Evolutionary conservation across 2,113 vertebrate genomes (phyloP).

Genomic region (Osmerus eperlanus): DNA sequence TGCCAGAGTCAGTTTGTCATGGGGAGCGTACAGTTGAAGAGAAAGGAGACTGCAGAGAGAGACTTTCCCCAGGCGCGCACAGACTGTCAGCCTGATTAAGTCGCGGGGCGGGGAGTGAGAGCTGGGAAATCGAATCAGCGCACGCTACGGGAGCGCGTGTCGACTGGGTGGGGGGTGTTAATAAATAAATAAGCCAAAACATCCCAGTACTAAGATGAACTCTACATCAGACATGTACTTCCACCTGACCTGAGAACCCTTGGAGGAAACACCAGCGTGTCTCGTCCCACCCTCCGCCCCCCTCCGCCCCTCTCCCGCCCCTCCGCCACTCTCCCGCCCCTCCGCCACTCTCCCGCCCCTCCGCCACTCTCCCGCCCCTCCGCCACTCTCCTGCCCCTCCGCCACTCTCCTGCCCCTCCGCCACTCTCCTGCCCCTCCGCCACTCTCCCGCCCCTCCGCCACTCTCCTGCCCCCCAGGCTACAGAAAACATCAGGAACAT

Average conservation of each 20-base stretch:
- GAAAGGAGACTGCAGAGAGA: conserved; percentile 73
- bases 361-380: conserved; percentile 11
- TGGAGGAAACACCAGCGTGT: conserved; percentile 40
- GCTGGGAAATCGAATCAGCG: conserved; percentile 68
- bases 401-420: neutral
- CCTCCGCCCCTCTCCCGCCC: conserved; percentile 4
- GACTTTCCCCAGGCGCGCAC: conserved; percentile 78
- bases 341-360: neutral
- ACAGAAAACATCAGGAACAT: conserved; percentile 64
- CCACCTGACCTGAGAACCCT: conserved; percentile 59
- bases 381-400: neutral
- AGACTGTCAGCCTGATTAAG: conserved; percentile 89
- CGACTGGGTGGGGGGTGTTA: conserved; percentile 42
- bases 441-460: neutral
- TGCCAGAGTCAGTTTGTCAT: conserved; percentile 87
- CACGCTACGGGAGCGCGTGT: conserved; percentile 52
- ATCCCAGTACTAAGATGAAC: conserved; percentile 18
- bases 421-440: too few species aligned
- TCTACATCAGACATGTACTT: conserved; percentile 46
- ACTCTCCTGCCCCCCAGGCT: conserved; percentile 36
- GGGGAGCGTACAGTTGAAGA: conserved; percentile 73
- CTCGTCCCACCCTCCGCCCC: conserved; percentile 34
- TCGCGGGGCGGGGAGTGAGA: conserved; percentile 73
- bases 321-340: conserved; percentile 8
- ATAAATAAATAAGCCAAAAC: conserved; percentile 57